Evolutionary conservation across 2,888 invertebrate genomes (phyloP).

Genomic region (Drosophila recens): DNA sequence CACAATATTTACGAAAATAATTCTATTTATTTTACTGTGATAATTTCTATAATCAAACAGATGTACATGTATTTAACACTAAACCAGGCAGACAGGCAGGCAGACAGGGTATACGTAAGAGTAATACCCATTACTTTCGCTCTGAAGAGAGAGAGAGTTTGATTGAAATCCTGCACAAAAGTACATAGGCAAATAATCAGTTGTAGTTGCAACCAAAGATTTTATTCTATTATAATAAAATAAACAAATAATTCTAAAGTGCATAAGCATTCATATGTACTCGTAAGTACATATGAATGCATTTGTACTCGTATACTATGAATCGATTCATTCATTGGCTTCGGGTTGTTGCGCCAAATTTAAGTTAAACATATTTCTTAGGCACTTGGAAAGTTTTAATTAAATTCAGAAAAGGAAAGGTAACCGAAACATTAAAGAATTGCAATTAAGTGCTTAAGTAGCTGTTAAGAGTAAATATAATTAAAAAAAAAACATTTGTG

Average conservation of each 20-base stretch:
- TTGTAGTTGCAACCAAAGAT: constrained; percentile 81
- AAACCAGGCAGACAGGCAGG: constrained; percentile 28
- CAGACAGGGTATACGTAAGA: constrained; percentile 15
- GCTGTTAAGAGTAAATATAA: constrained; percentile 39
- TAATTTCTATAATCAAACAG: constrained; percentile 68
- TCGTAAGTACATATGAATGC: constrained; percentile 3
- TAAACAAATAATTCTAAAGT: constrained; percentile 23
- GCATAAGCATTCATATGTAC: constrained; percentile 6
- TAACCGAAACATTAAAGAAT: constrained; percentile 24
- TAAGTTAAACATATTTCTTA: constrained; percentile 54
- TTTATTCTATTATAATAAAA: constrained; percentile 46
- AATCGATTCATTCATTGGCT: constrained; percentile 50
- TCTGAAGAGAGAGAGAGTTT: constrained; percentile 22
- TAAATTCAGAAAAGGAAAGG: constrained; percentile 5
- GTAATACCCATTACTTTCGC: constrained; percentile 38
- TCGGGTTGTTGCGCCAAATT: constrained; percentile 68
- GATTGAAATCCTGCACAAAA: constrained; percentile 45
- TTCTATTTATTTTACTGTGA: constrained; percentile 82
- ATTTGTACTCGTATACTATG: constrained; percentile 20
- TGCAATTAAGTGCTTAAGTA: constrained; percentile 68
- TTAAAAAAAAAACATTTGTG: constrained; percentile 38
- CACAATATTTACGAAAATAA: constrained; percentile 51
- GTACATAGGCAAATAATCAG: constrained; percentile 50
- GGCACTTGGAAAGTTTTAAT: constrained; percentile 39
- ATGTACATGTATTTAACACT: constrained; percentile 44